Percentiles rank a stretch among this genome's conserved stretches.
Evolutionary conservation across 2,113 vertebrate species (phyloP).

Genomic region (Serilophus lunatus): DNA sequence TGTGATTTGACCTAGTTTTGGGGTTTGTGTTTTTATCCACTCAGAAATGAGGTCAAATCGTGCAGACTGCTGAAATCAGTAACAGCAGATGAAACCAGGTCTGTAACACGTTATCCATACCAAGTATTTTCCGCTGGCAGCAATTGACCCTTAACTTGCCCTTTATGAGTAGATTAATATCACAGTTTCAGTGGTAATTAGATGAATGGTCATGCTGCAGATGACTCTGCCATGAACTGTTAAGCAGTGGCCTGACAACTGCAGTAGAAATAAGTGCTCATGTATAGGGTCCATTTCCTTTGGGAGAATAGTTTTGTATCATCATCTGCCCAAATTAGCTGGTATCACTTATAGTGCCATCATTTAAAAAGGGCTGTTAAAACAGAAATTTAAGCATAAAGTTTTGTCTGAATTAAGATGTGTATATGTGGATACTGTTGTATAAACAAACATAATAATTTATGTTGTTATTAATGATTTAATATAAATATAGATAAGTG

Average conservation of each 20-base stretch:
- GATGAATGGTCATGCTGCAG: neutral
- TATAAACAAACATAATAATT: neutral
- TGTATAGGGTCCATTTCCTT: neutral
- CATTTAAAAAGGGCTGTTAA: neutral
- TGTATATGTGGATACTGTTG: neutral
- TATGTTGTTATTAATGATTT: neutral
- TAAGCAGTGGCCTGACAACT: neutral
- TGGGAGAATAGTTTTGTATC: neutral
- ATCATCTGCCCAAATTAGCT: neutral
- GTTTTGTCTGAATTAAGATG: neutral
- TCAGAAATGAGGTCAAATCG: neutral
- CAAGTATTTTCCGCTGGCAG: neutral
- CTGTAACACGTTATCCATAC: neutral
- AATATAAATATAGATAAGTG: neutral
- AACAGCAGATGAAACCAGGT: neutral
- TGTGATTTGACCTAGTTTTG: neutral
- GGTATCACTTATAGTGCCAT: neutral
- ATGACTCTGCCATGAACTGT: neutral
- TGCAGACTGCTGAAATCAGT: neutral
- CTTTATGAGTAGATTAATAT: constrained; percentile 3
- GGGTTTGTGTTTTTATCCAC: neutral
- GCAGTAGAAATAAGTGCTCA: neutral
- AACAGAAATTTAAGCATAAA: neutral
- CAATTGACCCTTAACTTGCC: neutral
- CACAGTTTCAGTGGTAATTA: neutral